Percentiles rank a stretch among this genome's conserved stretches.
phyloP scores from a whole-genome alignment of 2,113 vertebrate species.

The Alosa alosa region DNA sequence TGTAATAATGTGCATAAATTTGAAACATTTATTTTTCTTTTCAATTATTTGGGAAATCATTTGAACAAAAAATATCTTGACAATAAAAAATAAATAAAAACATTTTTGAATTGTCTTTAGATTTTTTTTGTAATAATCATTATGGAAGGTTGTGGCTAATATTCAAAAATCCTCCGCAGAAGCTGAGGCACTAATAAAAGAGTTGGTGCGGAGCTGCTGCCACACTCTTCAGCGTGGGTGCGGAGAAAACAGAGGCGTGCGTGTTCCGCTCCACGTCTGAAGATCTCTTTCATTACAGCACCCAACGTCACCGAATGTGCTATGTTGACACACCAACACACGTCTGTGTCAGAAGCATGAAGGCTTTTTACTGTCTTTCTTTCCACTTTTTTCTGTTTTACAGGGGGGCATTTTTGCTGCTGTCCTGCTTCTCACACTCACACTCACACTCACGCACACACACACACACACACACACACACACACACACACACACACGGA shows the following conservation, averaged over 20 bases:
- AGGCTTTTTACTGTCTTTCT: slow-evolving; percentile 48
- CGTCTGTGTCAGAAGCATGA: slow-evolving; percentile 66
- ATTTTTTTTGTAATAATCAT: neutral
- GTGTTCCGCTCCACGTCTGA: slow-evolving; percentile 46
- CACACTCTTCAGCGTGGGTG: neutral
- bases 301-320: slow-evolving; percentile 57
- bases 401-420: slow-evolving; percentile 58
- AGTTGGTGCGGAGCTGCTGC: neutral
- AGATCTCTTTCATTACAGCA: slow-evolving; percentile 66
- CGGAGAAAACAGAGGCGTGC: slow-evolving; percentile 22
- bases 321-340: slow-evolving; percentile 67
- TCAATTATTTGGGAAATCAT: neutral
- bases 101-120: neutral
- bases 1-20: slow-evolving; percentile 1
- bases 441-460: slow-evolving; percentile 37
- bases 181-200: neutral
- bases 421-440: slow-evolving; percentile 52
- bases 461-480: slow-evolving; percentile 4
- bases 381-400: slow-evolving; percentile 22
- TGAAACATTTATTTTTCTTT: neutral
- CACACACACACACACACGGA: neutral
- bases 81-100: too few relatives aligned
- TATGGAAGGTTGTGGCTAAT: neutral
- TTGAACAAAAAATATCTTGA: neutral
- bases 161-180: neutral